Percentiles rank a stretch among this genome's conserved stretches.
phyloP scores from a whole-genome alignment of 2,888 invertebrate genomes.

The Thymelicus lineola region DNA sequence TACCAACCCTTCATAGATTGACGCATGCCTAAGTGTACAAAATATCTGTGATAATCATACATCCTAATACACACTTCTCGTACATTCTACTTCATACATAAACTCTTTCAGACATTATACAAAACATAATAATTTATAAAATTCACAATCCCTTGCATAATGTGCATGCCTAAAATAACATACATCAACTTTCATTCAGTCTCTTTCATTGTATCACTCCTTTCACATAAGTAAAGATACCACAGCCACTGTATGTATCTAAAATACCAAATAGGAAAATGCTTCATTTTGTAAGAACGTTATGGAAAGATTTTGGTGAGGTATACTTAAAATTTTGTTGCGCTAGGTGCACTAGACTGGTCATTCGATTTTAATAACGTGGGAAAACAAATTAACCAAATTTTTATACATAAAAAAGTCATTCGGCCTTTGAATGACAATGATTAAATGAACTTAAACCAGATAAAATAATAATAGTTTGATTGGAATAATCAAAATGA shows the following conservation, averaged over 20 bases:
- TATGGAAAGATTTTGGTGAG: constrained; percentile 78
- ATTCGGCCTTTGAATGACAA: neutral
- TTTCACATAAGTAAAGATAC: constrained; percentile 83
- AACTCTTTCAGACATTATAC: constrained; percentile 71
- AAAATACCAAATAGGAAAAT: constrained; percentile 85
- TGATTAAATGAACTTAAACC: neutral
- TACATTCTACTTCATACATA: constrained; percentile 60
- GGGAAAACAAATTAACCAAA: no score
- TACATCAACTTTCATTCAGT: constrained; percentile 70
- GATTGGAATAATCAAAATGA: no score
- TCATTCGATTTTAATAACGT: constrained; percentile 20
- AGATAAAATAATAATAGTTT: no score
- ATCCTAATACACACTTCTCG: constrained; percentile 53
- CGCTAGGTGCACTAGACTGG: constrained; percentile 74
- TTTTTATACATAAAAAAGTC: neutral
- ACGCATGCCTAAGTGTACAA: constrained; percentile 77
- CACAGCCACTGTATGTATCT: constrained; percentile 85
- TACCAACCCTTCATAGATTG: constrained; percentile 72
- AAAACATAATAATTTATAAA: constrained; percentile 82
- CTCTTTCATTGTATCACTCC: constrained; percentile 71
- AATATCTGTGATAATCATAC: constrained; percentile 68
- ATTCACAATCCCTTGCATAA: constrained; percentile 83
- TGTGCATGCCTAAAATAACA: constrained; percentile 84
- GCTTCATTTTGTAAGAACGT: constrained; percentile 75
- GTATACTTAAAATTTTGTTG: constrained; percentile 70